These are phyloP conservation scores for Chymomyza fuscimana DNA, from an alignment of 2,888 invertebrate species.

Conservation along the genomic window DNA sequence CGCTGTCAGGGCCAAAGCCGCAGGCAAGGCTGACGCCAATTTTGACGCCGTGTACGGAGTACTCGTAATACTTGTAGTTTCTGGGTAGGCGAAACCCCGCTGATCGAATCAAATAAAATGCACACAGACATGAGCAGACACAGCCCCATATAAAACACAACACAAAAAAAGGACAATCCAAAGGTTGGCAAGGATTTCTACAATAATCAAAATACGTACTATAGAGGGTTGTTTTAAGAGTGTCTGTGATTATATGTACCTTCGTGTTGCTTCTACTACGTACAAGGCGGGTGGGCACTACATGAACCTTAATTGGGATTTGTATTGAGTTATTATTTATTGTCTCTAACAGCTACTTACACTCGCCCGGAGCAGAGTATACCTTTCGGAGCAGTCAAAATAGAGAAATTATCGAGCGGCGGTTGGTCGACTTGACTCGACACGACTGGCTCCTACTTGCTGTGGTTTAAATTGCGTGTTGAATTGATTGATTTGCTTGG, in stretches of 20 bases:
- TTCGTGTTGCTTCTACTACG: constrained; percentile 21
- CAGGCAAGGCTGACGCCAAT: constrained; percentile 47
- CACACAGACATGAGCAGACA: constrained; percentile 50
- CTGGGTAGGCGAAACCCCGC: constrained; percentile 77
- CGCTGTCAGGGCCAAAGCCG: constrained; percentile 22
- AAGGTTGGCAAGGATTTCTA: constrained; percentile 60
- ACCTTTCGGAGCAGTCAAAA: constrained; percentile 53
- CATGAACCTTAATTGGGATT: constrained; percentile 66
- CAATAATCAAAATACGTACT: neutral
- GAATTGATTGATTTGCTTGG: constrained; percentile 73
- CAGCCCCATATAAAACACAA: constrained; percentile 19
- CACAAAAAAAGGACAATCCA: constrained; percentile 67
- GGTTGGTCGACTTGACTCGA: constrained; percentile 8
- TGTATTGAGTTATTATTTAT: constrained; percentile 76
- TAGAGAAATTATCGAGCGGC: constrained; percentile 65
- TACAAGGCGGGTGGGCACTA: constrained; percentile 67
- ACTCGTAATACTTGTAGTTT: constrained; percentile 22
- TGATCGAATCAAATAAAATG: constrained; percentile 77
- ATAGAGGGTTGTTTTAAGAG: constrained; percentile 20
- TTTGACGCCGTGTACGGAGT: constrained; percentile 44
- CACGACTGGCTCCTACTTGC: constrained; percentile 28
- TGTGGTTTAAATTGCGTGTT: constrained; percentile 67
- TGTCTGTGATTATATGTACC: constrained; percentile 17
- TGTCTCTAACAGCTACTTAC: constrained; percentile 40
- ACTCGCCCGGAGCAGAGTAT: neutral